Evolutionary conservation across 2,888 invertebrate genomes (phyloP).

Genomic region (Caprella mutica): DNA sequence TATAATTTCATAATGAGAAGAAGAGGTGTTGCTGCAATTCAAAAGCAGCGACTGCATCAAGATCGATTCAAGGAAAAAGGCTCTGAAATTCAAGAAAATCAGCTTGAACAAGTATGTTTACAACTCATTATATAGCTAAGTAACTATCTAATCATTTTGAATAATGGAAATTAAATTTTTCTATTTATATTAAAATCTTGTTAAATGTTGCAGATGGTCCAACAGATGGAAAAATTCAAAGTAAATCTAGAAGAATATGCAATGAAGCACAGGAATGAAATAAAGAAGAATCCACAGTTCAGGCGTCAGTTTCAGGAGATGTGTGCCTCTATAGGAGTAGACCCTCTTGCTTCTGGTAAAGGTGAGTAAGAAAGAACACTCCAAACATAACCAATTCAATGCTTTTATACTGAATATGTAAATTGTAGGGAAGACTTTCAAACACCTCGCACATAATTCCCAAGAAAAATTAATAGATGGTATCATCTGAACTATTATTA

Average conservation of each 20-base stretch:
- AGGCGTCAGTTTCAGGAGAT: constrained; percentile 94
- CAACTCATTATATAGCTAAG: neutral
- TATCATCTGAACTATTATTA: no score
- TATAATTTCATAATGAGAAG: constrained; percentile 61
- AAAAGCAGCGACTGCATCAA: constrained; percentile 72
- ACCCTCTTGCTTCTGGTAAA: constrained; percentile 88
- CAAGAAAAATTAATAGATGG: no score
- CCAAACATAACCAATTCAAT: no score
- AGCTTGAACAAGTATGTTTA: constrained; percentile 52
- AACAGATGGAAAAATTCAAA: constrained; percentile 84
- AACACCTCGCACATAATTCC: no score
- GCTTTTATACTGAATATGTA: no score
- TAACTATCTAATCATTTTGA: neutral
- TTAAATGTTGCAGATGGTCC: constrained; percentile 21
- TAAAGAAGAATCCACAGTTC: constrained; percentile 87
- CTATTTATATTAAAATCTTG: neutral
- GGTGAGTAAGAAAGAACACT: no score
- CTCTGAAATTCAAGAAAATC: constrained; percentile 78
- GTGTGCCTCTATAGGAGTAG: constrained; percentile 98
- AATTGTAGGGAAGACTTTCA: no score
- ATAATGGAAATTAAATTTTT: neutral
- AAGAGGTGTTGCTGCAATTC: constrained; percentile 76
- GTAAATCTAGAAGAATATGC: constrained; percentile 91
- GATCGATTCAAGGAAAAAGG: constrained; percentile 87
- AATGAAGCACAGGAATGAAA: constrained; percentile 83